Conservation (phyloP, 1,140 invertebrate genomes). For the Brachionus asplanchnoidis region DNA sequence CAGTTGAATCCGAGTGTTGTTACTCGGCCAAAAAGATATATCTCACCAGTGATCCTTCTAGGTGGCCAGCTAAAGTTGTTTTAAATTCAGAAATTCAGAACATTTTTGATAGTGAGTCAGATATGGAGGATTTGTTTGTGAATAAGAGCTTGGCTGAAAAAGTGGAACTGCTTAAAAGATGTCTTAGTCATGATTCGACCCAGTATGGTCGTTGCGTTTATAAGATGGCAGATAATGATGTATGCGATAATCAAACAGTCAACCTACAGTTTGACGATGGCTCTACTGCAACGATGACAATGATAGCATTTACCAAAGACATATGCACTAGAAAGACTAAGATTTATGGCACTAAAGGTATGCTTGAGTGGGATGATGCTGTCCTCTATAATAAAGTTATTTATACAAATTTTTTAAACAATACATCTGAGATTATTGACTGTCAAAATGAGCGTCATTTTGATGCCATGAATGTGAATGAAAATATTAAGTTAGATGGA, state of each 20-base stretch:
- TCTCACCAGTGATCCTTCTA: not conserved
- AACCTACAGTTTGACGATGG: constrained; percentile 59
- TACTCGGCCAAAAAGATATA: constrained; percentile 60
- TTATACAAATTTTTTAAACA: constrained; percentile 47
- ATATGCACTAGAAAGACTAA: constrained; percentile 51
- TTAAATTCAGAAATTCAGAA: constrained; percentile 33
- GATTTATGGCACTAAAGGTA: constrained; percentile 46
- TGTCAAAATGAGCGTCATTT: constrained; percentile 39
- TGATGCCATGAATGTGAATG: not conserved
- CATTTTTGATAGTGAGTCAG: not conserved
- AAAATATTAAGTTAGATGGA: constrained; percentile 44
- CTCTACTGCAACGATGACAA: constrained; percentile 55
- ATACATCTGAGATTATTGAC: constrained; percentile 41
- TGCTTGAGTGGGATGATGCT: constrained; percentile 46
- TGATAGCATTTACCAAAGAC: constrained; percentile 58
- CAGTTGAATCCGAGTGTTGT: constrained; percentile 53
- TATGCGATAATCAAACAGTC: constrained; percentile 58
- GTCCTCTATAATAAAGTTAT: constrained; percentile 43
- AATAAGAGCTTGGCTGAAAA: constrained; percentile 49
- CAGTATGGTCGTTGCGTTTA: constrained; percentile 58
- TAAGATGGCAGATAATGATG: constrained; percentile 56
- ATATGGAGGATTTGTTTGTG: constrained; percentile 48
- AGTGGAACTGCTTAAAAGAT: constrained; percentile 49
- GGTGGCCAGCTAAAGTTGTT: constrained; percentile 43
- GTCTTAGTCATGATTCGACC: constrained; percentile 50